A percentile compares a stretch with the other conserved stretches of the same genome.
Conservation (phyloP, 2,888 invertebrate species). For the Euplexia lucipara region DNA sequence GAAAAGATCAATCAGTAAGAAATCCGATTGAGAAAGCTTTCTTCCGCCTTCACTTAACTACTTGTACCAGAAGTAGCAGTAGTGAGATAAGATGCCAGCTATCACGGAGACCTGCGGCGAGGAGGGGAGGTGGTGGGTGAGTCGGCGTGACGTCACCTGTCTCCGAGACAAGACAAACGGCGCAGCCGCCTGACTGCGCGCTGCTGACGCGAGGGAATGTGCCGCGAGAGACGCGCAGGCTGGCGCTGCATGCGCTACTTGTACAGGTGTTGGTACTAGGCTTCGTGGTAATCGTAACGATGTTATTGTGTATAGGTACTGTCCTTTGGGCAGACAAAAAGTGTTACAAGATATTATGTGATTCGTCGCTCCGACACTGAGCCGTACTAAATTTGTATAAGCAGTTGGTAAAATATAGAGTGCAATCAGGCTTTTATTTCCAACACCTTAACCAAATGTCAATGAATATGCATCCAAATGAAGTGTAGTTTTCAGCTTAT, state of each 20-base stretch:
- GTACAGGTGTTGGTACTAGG: background rate
- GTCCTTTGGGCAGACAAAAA: no score
- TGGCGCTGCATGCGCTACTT: background rate
- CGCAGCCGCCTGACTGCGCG: constrained; percentile 6
- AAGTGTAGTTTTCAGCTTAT: no score
- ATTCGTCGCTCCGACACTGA: no score
- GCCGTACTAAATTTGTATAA: no score
- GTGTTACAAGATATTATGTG: no score
- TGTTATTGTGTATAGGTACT: no score
- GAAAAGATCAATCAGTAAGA: background rate
- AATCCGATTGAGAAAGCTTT: background rate
- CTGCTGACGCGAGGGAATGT: background rate
- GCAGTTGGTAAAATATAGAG: no score
- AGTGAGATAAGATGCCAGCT: constrained; percentile 9
- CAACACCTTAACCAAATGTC: no score
- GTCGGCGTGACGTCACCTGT: constrained; percentile 33
- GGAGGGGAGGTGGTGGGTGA: background rate
- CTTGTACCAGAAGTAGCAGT: constrained; percentile 11
- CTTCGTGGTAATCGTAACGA: background rate
- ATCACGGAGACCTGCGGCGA: background rate
- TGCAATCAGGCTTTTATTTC: no score
- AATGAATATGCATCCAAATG: no score
- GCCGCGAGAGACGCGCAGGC: background rate
- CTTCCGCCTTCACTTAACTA: background rate
- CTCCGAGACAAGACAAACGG: constrained; percentile 36